Percentiles rank a stretch among this genome's conserved stretches.
These are phyloP conservation scores for Drosophila cognata DNA, from an alignment of 2,888 invertebrate species.

Conservation along the genomic window DNA sequence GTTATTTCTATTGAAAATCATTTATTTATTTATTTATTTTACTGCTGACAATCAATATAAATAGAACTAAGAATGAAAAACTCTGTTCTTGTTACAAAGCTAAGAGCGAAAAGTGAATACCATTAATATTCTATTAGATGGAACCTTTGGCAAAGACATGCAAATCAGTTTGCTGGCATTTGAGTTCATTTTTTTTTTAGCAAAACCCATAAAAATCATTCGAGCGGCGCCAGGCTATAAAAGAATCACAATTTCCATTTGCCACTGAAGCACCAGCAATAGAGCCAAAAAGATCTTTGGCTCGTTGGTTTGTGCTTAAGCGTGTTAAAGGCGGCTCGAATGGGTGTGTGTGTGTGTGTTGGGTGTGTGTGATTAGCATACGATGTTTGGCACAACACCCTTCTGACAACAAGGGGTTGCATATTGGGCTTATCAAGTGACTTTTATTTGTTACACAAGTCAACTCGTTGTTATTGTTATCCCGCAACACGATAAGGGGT, in stretches of 20 bases:
- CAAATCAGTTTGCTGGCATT: conserved; percentile 65
- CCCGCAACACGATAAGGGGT: conserved; percentile 59
- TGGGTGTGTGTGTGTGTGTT: conserved; percentile 28
- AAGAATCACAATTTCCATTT: conserved; percentile 73
- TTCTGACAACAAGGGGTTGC: conserved; percentile 67
- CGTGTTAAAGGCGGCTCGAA: conserved; percentile 60
- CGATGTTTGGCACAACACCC: conserved; percentile 70
- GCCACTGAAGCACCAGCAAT: conserved; percentile 38
- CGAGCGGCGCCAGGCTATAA: conserved; percentile 75
- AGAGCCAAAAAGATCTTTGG: conserved; percentile 55
- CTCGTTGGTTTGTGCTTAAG: conserved; percentile 71
- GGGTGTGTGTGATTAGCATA: conserved; percentile 71
- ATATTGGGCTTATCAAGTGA: conserved; percentile 73
- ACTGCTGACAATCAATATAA: neutral
- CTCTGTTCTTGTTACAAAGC: neutral
- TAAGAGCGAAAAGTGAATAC: conserved; percentile 1
- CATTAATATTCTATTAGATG: neutral
- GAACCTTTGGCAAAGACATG: conserved; percentile 50
- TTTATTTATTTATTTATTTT: neutral
- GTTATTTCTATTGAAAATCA: neutral
- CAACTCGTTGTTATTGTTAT: conserved; percentile 59
- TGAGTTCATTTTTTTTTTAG: conserved; percentile 36
- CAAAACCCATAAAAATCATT: conserved; percentile 81
- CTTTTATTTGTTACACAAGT: conserved; percentile 76
- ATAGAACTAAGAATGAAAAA: neutral